Evolutionary conservation across 2,888 invertebrate genomes (phyloP).

Genomic region (Heliconius aoede): DNA sequence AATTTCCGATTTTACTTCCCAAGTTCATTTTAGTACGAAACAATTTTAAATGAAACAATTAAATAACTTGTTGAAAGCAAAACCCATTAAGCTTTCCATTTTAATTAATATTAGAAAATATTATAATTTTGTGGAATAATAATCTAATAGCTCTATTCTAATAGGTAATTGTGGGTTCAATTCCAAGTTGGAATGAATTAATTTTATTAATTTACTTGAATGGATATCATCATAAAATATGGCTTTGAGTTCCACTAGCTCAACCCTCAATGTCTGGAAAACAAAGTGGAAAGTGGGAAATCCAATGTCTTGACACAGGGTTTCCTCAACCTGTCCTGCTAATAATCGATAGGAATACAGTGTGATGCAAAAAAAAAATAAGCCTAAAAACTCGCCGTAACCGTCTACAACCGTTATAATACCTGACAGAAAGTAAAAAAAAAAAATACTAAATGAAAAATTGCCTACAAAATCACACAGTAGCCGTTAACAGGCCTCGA

Average conservation of each 20-base stretch:
- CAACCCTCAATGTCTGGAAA: too few relatives aligned
- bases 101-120: conserved; percentile 7
- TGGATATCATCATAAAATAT: too few relatives aligned
- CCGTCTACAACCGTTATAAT: conserved; percentile 21
- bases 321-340: neutral
- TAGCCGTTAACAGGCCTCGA: conserved; percentile 50
- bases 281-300: too few relatives aligned
- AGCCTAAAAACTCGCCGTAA: neutral
- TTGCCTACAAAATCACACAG: conserved; percentile 49
- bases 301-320: neutral
- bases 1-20: conserved; percentile 6
- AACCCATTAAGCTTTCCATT: neutral
- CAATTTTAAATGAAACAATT: conserved; percentile 23
- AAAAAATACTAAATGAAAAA: conserved; percentile 50
- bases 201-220: neutral
- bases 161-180: neutral
- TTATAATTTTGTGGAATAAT: too few relatives aligned
- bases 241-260: too few relatives aligned
- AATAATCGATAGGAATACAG: neutral
- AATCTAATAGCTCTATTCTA: too few relatives aligned
- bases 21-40: conserved; percentile 3
- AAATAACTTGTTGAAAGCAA: conserved; percentile 29
- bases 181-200: neutral
- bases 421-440: conserved; percentile 26
- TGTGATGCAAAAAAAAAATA: neutral